These are phyloP conservation scores for Euplagia quadripunctaria DNA, from an alignment of 2,888 invertebrate species.

Conservation along the genomic window DNA sequence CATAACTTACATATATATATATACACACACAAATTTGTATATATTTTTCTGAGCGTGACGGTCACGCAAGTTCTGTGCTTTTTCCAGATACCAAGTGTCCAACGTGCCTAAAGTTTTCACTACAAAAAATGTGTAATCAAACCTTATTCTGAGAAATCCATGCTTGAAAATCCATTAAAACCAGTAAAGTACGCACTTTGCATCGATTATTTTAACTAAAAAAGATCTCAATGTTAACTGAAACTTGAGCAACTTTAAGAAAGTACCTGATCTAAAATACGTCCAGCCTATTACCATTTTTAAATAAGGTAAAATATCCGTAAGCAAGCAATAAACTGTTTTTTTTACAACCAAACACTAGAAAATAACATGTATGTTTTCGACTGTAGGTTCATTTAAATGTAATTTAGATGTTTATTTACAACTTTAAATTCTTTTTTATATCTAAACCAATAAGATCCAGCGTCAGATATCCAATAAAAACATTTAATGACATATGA, in stretches of 20 bases:
- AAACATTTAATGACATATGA: constrained; percentile 46
- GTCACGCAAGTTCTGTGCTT: too few relatives aligned
- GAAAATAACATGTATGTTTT: constrained; percentile 26
- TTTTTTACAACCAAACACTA: constrained; percentile 23
- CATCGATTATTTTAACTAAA: neutral
- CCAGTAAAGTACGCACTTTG: too few relatives aligned
- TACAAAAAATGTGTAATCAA: too few relatives aligned
- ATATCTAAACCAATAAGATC: constrained; percentile 34
- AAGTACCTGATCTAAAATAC: constrained; percentile 5
- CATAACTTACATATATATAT: too few relatives aligned
- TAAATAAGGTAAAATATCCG: constrained; percentile 9
- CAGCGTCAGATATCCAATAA: constrained; percentile 37
- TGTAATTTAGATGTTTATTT: constrained; percentile 47
- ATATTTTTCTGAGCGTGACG: too few relatives aligned
- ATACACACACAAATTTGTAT: too few relatives aligned
- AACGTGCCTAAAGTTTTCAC: too few relatives aligned
- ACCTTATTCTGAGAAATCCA: too few relatives aligned
- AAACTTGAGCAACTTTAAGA: constrained; percentile 6
- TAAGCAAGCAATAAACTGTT: constrained; percentile 18
- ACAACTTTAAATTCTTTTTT: constrained; percentile 27
- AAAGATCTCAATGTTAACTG: constrained; percentile 1
- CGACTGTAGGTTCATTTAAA: constrained; percentile 36
- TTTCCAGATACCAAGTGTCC: too few relatives aligned
- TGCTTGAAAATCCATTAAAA: too few relatives aligned
- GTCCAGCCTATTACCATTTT: neutral